Base-by-base conservation (phyloP, 1,140 invertebrate genomes). In the Lepidurus packardi region DNA sequence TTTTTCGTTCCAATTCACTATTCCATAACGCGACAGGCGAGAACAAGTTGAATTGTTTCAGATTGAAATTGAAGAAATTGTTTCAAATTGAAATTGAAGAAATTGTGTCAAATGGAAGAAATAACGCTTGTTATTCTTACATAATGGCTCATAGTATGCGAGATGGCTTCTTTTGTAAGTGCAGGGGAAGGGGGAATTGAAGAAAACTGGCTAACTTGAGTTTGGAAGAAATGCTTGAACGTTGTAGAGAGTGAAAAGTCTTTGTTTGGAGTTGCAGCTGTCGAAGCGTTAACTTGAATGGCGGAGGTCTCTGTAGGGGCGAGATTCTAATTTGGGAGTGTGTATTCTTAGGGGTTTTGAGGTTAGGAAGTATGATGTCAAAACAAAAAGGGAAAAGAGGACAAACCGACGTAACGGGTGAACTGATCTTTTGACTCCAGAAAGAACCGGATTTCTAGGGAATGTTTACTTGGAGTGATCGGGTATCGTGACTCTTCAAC, bases 381-480 rank as follows among this genome's bases (percentile, higher is more conserved):
- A 65, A 65, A 13, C 13, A 21, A 21, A 7, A 65, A 65, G 13
- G 16, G 10, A 65, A 65, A 65, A n/a, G 53, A 65, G 53, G 53
- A 65, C 53, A 65, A 21, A n/a, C 53, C 6, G 21, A 13, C 16
- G 21, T n/a, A 65, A 65, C 13, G 53, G 16, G 21, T 21, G 16
- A 16, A 65, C 41, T 24, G 74, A 73, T 79, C 43, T 74, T 47
- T 74, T 76, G 45, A 74, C 78, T 65, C 75, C 79, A 16, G 41
- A 43, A 16, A 43, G 76, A 34, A 34, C 42, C 47, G 25, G 13
- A 5, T 34, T 77, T 65, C 76, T 53, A 77, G 76, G 44, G 43
- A 25, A 16, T 34, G 25, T 65, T 65, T n/a, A 13, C 3, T 41
- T 9, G 13, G 34, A 13, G 42, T 73, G 42, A 73, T 73, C 47